Percentiles rank a stretch among this genome's conserved stretches.
Evolutionary conservation across 2,888 invertebrate species (phyloP).

Genomic region (Tenthredo notha): DNA sequence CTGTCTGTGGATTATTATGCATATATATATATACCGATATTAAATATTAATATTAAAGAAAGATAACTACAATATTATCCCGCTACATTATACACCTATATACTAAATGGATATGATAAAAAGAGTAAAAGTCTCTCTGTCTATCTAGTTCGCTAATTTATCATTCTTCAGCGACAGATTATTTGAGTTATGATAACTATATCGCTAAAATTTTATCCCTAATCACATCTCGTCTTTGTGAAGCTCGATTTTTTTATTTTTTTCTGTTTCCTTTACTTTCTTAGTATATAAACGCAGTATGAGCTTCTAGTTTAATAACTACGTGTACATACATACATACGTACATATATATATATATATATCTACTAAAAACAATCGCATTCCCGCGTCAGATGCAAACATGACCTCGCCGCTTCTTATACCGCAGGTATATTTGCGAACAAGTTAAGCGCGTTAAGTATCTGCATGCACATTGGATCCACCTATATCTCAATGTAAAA

Average conservation of each 20-base stretch:
- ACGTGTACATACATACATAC: not conserved
- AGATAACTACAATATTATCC: not conserved
- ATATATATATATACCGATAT: not conserved
- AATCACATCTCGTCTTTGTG: not conserved
- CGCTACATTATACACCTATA: not conserved
- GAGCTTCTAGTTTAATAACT: not conserved
- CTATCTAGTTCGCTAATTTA: not conserved
- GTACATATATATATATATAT: not conserved
- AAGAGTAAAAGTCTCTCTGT: not conserved
- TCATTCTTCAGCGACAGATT: not conserved
- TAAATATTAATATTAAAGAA: not conserved
- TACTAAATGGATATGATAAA: too few species aligned
- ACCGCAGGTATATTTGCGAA: slow-evolving; percentile 29
- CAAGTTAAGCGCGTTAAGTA: not conserved
- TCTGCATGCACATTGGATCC: not conserved
- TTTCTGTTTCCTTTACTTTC: not conserved
- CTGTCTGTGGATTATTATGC: slow-evolving; percentile 49
- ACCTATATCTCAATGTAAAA: not conserved
- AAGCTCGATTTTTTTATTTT: not conserved
- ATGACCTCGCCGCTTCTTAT: slow-evolving; percentile 25
- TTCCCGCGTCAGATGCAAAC: slow-evolving; percentile 35
- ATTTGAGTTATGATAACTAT: not conserved
- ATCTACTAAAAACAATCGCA: slow-evolving; percentile 37
- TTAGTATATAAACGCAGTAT: not conserved
- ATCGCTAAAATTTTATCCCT: not conserved